Evolutionary conservation across 2,797 vertebrate genomes (phyloP).

Genomic region (Gymnothorax javanicus): DNA sequence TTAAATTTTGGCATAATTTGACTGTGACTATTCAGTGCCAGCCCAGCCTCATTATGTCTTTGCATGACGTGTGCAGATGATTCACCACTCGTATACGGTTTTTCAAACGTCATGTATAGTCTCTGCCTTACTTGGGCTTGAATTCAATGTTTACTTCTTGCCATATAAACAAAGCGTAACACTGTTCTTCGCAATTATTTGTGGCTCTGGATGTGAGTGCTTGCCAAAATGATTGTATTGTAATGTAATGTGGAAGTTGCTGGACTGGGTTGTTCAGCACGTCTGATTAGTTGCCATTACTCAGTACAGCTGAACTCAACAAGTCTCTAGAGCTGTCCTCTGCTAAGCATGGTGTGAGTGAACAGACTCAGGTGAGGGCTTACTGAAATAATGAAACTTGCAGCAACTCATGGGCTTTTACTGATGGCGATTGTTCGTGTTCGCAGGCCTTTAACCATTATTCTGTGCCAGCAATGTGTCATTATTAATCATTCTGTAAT

Average conservation of each 20-base stretch:
- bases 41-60: not conserved
- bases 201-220: no score
- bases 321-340: not conserved
- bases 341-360: not conserved
- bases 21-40: not conserved
- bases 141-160: not conserved
- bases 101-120: not conserved
- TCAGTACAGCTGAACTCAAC: not conserved
- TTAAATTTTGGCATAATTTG: not conserved
- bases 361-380: not conserved
- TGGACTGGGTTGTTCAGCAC: not conserved
- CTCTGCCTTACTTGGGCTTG: not conserved
- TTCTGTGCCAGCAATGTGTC: not conserved
- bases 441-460: not conserved
- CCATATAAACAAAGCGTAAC: not conserved
- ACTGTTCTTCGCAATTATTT: no score
- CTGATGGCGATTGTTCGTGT: not conserved
- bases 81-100: not conserved
- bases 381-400: not conserved
- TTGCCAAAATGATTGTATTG: no score
- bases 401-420: not conserved
- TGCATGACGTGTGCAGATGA: not conserved
- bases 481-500: not conserved
- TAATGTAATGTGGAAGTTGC: not conserved
- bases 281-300: not conserved